Evolutionary conservation across 2,113 vertebrate species (phyloP).

Genomic region (Brachyhypopomus occidentalis): DNA sequence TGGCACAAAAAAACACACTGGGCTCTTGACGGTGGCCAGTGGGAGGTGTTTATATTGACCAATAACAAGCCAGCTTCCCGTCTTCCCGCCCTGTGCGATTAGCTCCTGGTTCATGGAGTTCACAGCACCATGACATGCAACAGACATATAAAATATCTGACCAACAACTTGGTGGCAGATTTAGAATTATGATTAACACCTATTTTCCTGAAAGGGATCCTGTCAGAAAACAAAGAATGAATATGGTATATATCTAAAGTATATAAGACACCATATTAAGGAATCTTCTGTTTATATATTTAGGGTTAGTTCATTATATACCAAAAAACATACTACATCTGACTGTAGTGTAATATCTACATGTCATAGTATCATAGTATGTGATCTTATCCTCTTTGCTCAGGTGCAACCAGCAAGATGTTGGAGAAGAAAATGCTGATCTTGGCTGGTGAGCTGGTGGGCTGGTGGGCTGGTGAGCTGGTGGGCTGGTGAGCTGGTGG

Average conservation of each 20-base stretch:
- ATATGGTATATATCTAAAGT: not conserved
- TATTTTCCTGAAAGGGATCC: too few species aligned
- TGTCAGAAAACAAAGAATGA: not conserved
- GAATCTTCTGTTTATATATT: not conserved
- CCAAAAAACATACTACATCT: too few species aligned
- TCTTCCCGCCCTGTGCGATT: conserved; percentile 58
- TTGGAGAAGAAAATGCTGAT: not conserved
- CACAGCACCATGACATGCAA: conserved; percentile 49
- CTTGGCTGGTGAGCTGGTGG: too few species aligned
- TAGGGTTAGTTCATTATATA: too few species aligned
- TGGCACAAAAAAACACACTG: conserved; percentile 67
- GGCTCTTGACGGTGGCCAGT: conserved; percentile 58
- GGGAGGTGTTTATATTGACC: conserved; percentile 68
- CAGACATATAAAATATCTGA: not conserved
- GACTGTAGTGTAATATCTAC: too few species aligned
- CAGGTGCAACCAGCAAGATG: not conserved
- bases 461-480: not conserved
- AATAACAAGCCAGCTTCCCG: conserved; percentile 62
- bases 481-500: not conserved
- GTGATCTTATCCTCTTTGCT: too few species aligned
- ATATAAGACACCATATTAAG: not conserved
- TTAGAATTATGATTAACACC: too few species aligned
- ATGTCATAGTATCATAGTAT: too few species aligned
- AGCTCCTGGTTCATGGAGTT: conserved; percentile 59
- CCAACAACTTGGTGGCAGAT: not conserved